Conservation (phyloP, 92 coral and sea anemone genomes). For the Actinernus sp. region DNA sequence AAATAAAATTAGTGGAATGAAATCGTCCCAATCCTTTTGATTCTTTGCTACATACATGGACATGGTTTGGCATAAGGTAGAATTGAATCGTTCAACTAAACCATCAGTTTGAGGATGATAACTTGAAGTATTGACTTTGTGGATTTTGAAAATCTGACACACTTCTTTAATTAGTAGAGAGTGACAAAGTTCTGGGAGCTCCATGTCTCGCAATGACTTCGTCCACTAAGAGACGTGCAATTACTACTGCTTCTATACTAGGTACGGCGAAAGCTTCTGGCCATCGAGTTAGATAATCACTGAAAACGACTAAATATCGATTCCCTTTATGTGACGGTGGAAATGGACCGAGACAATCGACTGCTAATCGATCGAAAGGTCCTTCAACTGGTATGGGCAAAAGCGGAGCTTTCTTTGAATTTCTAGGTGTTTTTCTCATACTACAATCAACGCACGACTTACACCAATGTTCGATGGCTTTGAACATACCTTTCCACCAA, state of each 20-base stretch:
- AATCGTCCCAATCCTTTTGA: slow-evolving; percentile 45
- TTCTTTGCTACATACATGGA: slow-evolving; percentile 19
- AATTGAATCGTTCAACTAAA: slow-evolving; percentile 30
- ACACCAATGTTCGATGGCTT: slow-evolving; percentile 54
- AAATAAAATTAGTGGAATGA: slow-evolving; percentile 20
- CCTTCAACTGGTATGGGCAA: slow-evolving; percentile 50
- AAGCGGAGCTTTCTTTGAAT: slow-evolving; percentile 27
- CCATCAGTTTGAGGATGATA: slow-evolving; percentile 53
- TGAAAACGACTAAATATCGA: slow-evolving; percentile 53
- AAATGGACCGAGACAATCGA: slow-evolving; percentile 59
- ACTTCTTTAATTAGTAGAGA: slow-evolving; percentile 47
- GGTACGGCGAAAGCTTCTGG: slow-evolving; percentile 70
- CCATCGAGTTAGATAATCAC: slow-evolving; percentile 69
- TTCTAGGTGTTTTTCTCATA: slow-evolving; percentile 47
- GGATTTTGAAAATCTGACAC: slow-evolving; percentile 39
- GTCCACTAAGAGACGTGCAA: slow-evolving; percentile 44
- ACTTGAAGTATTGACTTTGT: slow-evolving; percentile 19
- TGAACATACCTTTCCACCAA: slow-evolving; percentile 66
- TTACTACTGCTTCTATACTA: slow-evolving; percentile 33
- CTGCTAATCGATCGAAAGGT: slow-evolving; percentile 40
- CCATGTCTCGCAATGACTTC: slow-evolving; percentile 54
- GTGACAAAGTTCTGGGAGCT: slow-evolving; percentile 36
- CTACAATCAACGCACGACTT: slow-evolving; percentile 52
- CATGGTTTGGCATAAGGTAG: slow-evolving; percentile 4
- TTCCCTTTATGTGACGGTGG: slow-evolving; percentile 57